phyloP scores from a whole-genome alignment of 1,140 invertebrate genomes.

The Drosophila takahashii region DNA sequence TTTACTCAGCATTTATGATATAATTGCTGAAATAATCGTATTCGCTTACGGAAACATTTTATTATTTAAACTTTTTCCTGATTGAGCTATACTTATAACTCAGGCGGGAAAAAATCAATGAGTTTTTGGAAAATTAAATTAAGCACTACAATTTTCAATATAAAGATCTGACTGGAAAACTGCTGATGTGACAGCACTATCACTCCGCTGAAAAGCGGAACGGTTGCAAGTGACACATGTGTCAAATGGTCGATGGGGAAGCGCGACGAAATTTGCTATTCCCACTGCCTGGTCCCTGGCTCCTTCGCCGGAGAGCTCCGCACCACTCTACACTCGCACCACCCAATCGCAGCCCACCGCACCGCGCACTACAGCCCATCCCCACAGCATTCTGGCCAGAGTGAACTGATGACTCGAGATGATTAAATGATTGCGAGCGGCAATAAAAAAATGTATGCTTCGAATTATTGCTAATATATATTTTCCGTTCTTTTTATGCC shows the following conservation, averaged over 20 bases:
- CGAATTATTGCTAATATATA: constrained; percentile 77
- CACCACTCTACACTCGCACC: not conserved
- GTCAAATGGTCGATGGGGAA: constrained; percentile 75
- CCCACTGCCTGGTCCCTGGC: constrained; percentile 8
- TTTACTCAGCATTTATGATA: too few relatives aligned
- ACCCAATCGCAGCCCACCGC: constrained; percentile 3
- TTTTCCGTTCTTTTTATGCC: constrained; percentile 26
- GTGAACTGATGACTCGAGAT: constrained; percentile 77
- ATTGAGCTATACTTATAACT: too few relatives aligned
- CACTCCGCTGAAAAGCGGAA: constrained; percentile 43
- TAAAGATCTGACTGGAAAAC: not conserved
- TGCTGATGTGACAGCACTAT: constrained; percentile 10
- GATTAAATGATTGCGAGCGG: constrained; percentile 78
- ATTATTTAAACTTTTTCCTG: too few relatives aligned
- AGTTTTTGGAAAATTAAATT: too few relatives aligned
- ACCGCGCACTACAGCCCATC: not conserved
- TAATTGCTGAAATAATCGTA: too few relatives aligned
- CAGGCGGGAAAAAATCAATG: too few relatives aligned
- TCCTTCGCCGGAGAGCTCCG: constrained; percentile 1
- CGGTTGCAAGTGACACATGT: constrained; percentile 80
- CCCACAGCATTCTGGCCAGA: not conserved
- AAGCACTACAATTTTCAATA: too few relatives aligned
- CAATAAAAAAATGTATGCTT: constrained; percentile 76
- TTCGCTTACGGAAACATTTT: too few relatives aligned
- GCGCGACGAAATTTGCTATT: constrained; percentile 55